Base-by-base conservation (phyloP, 2,888 invertebrate genomes). In the Agonopterix heracliana region DNA sequence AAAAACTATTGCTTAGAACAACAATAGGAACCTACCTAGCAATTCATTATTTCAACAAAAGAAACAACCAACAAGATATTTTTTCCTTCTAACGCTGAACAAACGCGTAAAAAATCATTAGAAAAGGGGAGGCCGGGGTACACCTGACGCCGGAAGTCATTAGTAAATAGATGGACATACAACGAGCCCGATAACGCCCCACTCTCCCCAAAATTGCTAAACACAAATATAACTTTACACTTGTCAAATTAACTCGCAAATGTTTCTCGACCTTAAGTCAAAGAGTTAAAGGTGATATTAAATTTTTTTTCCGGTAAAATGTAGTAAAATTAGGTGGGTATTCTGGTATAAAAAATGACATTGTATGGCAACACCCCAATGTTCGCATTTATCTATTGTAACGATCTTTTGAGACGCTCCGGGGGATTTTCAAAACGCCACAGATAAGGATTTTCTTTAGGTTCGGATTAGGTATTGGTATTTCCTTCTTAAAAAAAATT, bases 111-210 rank as follows among this genome's bases (percentile, higher is more conserved):
- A 78, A 74, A 72, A 75, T 66, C 68, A 74, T 76, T 73, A 69
- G 63, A 60, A 64, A 26, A 67, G 64, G 71, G 74, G 69, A 68
- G 68, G 64, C 54, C 62, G 63, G 69, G 75, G 71, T 67, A 68
- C 85, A 86, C 87, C 87, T 87, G 87, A 83, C 82, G 81, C 77
- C 83, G 87, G 87, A 88, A 87, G 85, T 87, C 86, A 88, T 88
- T 88, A 88, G 79, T 84, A 86, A 88, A 88, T 88, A 86, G 84
- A 87, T 82, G 84, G 82, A 78, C 83, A 76, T 74, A 69, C 47
- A 74, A 68, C 64, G 65, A 67, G 63, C 63, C 66, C 72, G 86
- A 85, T 85, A 85, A 81, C 80, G 72, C 83, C 82, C 74, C 71
- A 69, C 74, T 79, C 82, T 79, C 70, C 78, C 81, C 74, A 57